phyloP scores from a whole-genome alignment of 2,113 vertebrate species.

The Chelonoidis abingdonii region DNA sequence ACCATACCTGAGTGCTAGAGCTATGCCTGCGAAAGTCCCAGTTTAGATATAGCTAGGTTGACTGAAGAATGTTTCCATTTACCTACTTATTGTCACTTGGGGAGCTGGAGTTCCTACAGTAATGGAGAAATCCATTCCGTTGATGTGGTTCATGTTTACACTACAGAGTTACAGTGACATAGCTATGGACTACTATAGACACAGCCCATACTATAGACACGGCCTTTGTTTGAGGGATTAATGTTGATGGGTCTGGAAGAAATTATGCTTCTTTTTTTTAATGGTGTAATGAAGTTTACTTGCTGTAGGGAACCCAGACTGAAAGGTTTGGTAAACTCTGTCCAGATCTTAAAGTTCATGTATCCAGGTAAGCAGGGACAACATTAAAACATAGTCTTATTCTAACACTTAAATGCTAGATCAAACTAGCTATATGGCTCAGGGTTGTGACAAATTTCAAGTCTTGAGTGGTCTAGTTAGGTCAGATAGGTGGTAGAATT shows the following conservation, averaged over 20 bases:
- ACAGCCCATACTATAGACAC: background rate
- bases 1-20: background rate
- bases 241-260: background rate
- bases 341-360: background rate
- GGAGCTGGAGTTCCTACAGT: background rate
- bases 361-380: fast-evolving
- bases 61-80: background rate
- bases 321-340: background rate
- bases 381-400: background rate
- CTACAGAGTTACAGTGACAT: background rate
- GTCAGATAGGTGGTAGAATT: background rate
- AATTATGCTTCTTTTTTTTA: background rate
- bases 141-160: background rate
- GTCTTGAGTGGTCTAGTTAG: background rate
- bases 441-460: background rate
- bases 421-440: background rate
- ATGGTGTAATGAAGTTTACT: background rate
- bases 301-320: background rate
- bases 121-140: background rate
- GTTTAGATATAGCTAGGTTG: too few relatives aligned
- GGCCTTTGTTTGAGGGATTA: background rate
- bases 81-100: background rate
- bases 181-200: background rate
- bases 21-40: background rate
- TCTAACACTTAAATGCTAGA: background rate